Percentiles rank a stretch among this genome's conserved stretches.
phyloP scores from a whole-genome alignment of 2,113 vertebrate genomes.

The Saguinus midas region DNA sequence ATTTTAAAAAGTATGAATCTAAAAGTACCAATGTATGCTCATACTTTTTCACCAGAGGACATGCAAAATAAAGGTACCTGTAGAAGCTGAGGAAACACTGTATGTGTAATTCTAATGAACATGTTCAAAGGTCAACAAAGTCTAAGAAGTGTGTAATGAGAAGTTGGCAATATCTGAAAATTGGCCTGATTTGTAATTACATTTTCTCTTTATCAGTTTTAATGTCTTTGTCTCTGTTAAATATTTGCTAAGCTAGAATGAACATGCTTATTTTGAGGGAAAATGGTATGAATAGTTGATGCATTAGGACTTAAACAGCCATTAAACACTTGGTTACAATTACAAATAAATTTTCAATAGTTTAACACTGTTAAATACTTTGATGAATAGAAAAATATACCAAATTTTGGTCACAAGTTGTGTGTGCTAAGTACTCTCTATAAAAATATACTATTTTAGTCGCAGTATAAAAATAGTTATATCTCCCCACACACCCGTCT shows the following conservation, averaged over 20 bases:
- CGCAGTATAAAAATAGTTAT: not conserved
- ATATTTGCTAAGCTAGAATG: not conserved
- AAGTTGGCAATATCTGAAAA: conserved; percentile 26
- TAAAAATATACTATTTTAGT: not conserved
- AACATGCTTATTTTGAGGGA: conserved; percentile 26
- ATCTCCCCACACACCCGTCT: conserved; percentile 54
- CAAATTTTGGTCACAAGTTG: not conserved
- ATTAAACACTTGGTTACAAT: conserved; percentile 39
- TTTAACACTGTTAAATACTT: conserved; percentile 23
- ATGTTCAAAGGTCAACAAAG: not conserved
- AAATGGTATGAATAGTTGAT: conserved; percentile 7
- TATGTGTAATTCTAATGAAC: not conserved
- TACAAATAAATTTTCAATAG: conserved; percentile 26
- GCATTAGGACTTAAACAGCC: not conserved
- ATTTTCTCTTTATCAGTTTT: conserved; percentile 22
- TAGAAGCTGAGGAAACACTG: not conserved
- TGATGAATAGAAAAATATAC: conserved; percentile 2
- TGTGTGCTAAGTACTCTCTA: not conserved
- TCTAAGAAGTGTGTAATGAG: not conserved
- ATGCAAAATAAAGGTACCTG: not conserved
- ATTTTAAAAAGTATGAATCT: conserved; percentile 9
- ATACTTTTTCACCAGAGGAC: not conserved
- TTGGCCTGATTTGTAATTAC: not conserved
- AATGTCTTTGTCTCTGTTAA: conserved; percentile 34
- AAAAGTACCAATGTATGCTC: not conserved